Base-by-base conservation (phyloP, 2,797 vertebrate genomes). In the Bradypus variegatus region DNA sequence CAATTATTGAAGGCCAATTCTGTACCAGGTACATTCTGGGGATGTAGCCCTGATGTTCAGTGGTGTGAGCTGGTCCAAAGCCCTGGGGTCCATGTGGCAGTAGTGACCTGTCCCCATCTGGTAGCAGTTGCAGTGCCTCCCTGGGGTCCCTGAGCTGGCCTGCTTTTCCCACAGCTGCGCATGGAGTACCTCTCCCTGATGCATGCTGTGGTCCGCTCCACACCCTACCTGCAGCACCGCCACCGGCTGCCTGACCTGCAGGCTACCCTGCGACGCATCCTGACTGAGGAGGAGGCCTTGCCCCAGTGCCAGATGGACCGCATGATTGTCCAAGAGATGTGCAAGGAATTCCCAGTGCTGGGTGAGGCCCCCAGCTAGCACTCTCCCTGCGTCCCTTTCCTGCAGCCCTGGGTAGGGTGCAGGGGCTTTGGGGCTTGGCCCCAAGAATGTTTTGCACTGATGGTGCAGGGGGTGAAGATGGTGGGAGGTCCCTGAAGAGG, bases 141-240 rank as follows among this genome's bases (percentile, higher is more conserved):
- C 53, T 15, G 58, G 67, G 69, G 25, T 73, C 62, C 27, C 64
- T 93, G 88, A 95, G 86, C 90, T 45, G 16, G 13, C 75, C 58
- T 69, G 31, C 70, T 95, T 91, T 96, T 67, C 87, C 94, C 84
- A 65, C 97, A 99, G 99, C 96, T 99, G 95, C 97, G 99, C 93
- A 99, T 99, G 99, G 99, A 99, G 97, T 99, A 99, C 96, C 98
- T 99, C 15, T 99, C 99, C 55, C 98, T 99, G 96, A 99, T 99
- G 99, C 98, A 98, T 72, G 98, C 98, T 33, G 98, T 99, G 95
- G 98, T 99, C 88, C 98, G 98, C 96, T 98, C 99, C 90, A 99
- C 99, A 0, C 98, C 99, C 93, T 99, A 99, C 96, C 97, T 99
- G 69, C 98, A 99, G 96, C 99, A 99, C 96, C 98, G 97, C 96